Conservation (phyloP, 2,888 invertebrate genomes). For the Rotaria socialis region DNA sequence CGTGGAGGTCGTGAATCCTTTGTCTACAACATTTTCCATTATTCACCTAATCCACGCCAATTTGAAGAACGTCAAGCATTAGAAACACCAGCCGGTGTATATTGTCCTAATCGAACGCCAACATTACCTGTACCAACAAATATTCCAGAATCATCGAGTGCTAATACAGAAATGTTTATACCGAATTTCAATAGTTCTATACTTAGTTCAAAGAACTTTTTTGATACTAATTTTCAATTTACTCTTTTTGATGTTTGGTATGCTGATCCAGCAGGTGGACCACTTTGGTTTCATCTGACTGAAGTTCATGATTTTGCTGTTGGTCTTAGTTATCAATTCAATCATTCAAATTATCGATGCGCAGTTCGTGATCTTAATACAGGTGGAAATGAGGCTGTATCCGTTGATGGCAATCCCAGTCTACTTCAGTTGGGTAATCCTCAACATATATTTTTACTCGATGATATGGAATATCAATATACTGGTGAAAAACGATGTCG, state of each 20-base stretch:
- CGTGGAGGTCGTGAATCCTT: not conserved
- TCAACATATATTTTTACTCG: not conserved
- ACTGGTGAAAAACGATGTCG: conserved; percentile 4
- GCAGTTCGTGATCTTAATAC: not conserved
- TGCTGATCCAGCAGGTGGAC: not conserved
- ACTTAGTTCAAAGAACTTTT: not conserved
- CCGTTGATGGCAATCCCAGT: not conserved
- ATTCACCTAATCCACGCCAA: not conserved
- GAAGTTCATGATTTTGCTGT: not conserved
- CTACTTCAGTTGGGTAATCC: not conserved
- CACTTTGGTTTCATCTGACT: not conserved
- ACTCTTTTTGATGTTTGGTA: not conserved
- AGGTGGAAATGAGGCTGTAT: not conserved
- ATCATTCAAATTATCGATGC: not conserved
- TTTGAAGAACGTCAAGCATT: not conserved
- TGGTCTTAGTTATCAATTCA: conserved; percentile 5
- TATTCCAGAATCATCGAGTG: not conserved
- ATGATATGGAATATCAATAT: not conserved
- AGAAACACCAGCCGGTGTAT: conserved; percentile 6
- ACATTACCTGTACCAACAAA: not conserved
- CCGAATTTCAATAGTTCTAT: not conserved
- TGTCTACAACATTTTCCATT: not conserved
- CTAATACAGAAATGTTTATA: not conserved
- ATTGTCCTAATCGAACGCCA: not conserved
- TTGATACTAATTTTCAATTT: not conserved